Percentiles rank a stretch among this genome's conserved stretches.
Conservation (phyloP, 2,888 invertebrate species). For the Drosophila siamana region DNA sequence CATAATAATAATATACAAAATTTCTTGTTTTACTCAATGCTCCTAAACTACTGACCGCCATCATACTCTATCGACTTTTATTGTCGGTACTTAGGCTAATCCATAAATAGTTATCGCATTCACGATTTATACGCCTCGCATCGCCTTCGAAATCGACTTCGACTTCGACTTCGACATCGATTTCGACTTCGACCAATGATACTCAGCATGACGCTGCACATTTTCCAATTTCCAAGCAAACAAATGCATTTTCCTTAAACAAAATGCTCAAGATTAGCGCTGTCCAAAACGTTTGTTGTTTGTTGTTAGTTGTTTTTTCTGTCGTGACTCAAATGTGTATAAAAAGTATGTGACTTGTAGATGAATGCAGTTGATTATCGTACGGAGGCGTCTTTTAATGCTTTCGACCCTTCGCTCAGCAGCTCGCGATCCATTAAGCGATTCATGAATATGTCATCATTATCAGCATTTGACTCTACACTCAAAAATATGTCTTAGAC, state of each 20-base stretch:
- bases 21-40: not conserved
- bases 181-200: slow-evolving; percentile 5
- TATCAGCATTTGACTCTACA: no score
- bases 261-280: not conserved
- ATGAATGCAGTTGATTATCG: no score
- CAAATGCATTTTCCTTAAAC: slow-evolving; percentile 10
- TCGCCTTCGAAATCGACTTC: not conserved
- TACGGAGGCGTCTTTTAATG: no score
- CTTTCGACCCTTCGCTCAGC: no score
- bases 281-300: not conserved
- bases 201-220: slow-evolving; percentile 24
- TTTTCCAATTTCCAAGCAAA: not conserved
- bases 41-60: not conserved
- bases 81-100: slow-evolving; percentile 1
- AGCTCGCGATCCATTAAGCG: no score
- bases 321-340: not conserved
- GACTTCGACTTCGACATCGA: slow-evolving; percentile 2
- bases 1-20: no score
- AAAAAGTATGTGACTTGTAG: no score
- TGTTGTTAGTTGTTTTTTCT: no score
- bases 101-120: slow-evolving; percentile 16
- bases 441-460: no score
- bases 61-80: slow-evolving; percentile 1
- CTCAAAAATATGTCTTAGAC: no score
- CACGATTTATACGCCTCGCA: slow-evolving; percentile 3